Evolutionary conservation across 2,797 vertebrate genomes (phyloP).

Genomic region (Catharus ustulatus): DNA sequence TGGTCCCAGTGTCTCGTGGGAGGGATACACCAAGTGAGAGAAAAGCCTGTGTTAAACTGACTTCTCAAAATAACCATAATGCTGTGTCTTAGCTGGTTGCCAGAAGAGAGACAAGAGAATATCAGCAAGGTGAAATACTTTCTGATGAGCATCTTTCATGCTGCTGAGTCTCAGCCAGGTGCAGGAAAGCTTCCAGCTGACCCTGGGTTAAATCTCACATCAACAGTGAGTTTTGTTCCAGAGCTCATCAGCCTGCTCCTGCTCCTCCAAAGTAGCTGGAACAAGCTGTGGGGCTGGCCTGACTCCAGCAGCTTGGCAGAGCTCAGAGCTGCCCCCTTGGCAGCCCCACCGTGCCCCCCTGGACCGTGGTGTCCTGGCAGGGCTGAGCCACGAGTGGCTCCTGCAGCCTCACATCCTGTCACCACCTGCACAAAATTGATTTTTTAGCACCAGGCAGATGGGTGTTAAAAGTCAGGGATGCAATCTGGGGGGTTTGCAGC

Average conservation of each 20-base stretch:
- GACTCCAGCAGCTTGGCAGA: background rate
- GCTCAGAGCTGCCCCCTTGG: background rate
- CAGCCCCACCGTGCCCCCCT: fast-evolving
- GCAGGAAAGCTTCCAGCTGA: constrained; percentile 8
- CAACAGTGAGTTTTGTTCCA: background rate
- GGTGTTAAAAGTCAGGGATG: background rate
- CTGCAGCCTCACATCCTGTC: background rate
- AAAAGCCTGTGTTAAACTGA: background rate
- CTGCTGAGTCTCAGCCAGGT: background rate
- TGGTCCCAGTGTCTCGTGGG: background rate
- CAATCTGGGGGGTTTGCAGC: background rate
- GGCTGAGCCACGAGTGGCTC: background rate
- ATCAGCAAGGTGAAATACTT: constrained; percentile 27
- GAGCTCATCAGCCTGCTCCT: background rate
- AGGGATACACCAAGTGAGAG: background rate
- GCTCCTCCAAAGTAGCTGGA: background rate
- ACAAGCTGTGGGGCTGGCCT: background rate
- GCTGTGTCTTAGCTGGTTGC: constrained; percentile 1
- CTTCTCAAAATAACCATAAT: constrained; percentile 11
- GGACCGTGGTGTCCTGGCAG: fast-evolving
- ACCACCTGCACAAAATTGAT: background rate
- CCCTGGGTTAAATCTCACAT: background rate
- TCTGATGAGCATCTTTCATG: background rate
- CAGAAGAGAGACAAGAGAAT: background rate
- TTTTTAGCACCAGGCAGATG: background rate